A percentile compares a stretch with the other conserved stretches of the same genome.
Evolutionary conservation across 2,113 vertebrate species (phyloP).

Genomic region (Sinocyclocheilus anophthalmus): DNA sequence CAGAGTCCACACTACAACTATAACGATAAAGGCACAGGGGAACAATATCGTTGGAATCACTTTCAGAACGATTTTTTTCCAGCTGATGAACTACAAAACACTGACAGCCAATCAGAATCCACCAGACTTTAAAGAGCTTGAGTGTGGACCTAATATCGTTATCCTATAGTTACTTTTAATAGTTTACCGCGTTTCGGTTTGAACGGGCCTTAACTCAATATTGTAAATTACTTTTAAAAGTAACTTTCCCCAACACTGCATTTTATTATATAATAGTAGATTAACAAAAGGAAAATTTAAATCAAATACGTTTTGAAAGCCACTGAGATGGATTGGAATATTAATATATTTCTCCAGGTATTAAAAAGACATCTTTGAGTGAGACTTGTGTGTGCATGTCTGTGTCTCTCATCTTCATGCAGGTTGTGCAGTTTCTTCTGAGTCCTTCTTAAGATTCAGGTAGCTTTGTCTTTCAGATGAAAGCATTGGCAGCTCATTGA

Average conservation of each 20-base stretch:
- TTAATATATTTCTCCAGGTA: neutral
- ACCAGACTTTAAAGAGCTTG: too few species aligned
- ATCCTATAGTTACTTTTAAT: too few species aligned
- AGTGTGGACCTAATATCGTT: too few species aligned
- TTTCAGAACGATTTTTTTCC: too few species aligned
- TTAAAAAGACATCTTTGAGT: neutral
- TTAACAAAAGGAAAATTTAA: neutral
- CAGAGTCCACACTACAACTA: too few species aligned
- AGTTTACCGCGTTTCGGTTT: too few species aligned
- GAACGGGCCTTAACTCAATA: neutral
- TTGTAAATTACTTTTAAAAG: neutral
- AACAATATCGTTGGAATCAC: too few species aligned
- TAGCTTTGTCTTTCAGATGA: slow-evolving; percentile 9
- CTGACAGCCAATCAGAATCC: too few species aligned
- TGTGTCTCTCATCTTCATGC: neutral
- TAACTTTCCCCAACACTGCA: too few species aligned
- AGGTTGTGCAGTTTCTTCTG: neutral
- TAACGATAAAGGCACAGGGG: too few species aligned
- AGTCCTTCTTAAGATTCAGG: slow-evolving; percentile 57
- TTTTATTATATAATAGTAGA: neutral
- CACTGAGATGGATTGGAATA: neutral
- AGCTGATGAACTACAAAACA: too few species aligned
- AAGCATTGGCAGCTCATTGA: slow-evolving; percentile 22
- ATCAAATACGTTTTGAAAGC: neutral
- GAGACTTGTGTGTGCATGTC: slow-evolving; percentile 30